These are phyloP conservation scores for Coenonympha glycerion DNA, from an alignment of 2,888 invertebrate genomes.

Conservation along the genomic window DNA sequence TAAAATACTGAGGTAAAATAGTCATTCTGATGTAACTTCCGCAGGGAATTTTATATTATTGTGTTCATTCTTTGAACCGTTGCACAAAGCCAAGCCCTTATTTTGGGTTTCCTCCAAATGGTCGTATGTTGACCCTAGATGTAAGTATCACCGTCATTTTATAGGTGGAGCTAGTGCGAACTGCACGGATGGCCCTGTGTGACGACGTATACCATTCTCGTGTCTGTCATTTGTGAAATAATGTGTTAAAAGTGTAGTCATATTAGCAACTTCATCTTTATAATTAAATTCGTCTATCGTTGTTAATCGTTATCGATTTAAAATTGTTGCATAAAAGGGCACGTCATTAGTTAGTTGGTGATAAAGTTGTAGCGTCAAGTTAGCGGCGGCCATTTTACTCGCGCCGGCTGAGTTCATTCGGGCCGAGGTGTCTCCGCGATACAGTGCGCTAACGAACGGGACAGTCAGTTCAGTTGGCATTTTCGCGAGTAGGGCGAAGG, in stretches of 20 bases:
- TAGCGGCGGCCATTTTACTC: constrained; percentile 73
- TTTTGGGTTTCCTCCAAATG: constrained; percentile 53
- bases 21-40: constrained; percentile 49
- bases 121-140: constrained; percentile 49
- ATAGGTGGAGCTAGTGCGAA: constrained; percentile 68
- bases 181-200: constrained; percentile 49
- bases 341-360: constrained; percentile 47
- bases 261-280: constrained; percentile 35
- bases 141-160: constrained; percentile 43
- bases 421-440: constrained; percentile 71
- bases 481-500: constrained; percentile 73
- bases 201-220: constrained; percentile 63
- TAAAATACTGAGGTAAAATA: constrained; percentile 39
- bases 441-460: constrained; percentile 62
- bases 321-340: constrained; percentile 35
- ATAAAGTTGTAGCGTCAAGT: constrained; percentile 58
- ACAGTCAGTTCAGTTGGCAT: constrained; percentile 75
- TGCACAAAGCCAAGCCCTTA: constrained; percentile 57
- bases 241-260: constrained; percentile 49
- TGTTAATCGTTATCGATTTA: constrained; percentile 31
- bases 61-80: constrained; percentile 57
- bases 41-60: constrained; percentile 45
- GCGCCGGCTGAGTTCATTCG: constrained; percentile 74
- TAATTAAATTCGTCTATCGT: constrained; percentile 36
- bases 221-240: constrained; percentile 46